Percentiles rank a stretch among this genome's conserved stretches.
Evolutionary conservation across 2,113 vertebrate genomes (phyloP).

Genomic region (Salvelinus sp.): DNA sequence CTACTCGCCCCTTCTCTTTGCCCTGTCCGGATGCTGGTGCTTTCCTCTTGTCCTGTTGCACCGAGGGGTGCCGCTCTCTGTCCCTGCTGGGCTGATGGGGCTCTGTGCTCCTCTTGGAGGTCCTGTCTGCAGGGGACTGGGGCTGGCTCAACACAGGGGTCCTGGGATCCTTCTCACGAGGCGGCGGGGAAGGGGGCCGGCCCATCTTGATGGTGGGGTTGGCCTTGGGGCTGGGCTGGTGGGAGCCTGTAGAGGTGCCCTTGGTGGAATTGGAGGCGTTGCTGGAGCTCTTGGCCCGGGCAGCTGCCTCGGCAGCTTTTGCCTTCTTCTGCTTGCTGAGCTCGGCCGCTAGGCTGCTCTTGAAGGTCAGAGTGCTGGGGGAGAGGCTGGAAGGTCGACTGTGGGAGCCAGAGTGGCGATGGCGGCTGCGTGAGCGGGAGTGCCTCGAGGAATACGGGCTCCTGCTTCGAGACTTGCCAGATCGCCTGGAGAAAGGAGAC

Average conservation of each 20-base stretch:
- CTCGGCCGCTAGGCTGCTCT: conserved; percentile 93
- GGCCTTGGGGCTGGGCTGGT: conserved; percentile 68
- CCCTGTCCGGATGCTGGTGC: conserved; percentile 59
- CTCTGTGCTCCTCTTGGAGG: conserved; percentile 58
- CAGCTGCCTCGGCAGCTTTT: conserved; percentile 90
- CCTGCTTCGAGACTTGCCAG: conserved; percentile 89
- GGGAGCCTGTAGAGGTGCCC: conserved; percentile 61
- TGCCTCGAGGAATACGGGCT: conserved; percentile 89
- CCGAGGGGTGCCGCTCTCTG: conserved; percentile 67
- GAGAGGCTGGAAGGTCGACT: conserved; percentile 96
- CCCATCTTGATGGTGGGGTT: conserved; percentile 77
- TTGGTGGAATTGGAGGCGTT: conserved; percentile 89
- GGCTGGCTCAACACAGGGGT: conserved; percentile 59
- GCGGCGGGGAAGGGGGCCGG: too few relatives aligned
- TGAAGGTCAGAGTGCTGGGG: conserved; percentile 92
- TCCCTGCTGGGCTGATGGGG: conserved; percentile 49
- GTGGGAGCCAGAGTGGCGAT: conserved; percentile 88
- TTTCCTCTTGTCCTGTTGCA: conserved; percentile 86
- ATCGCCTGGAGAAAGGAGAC: conserved; percentile 71
- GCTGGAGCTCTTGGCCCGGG: conserved; percentile 84
- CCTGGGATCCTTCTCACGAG: conserved; percentile 58
- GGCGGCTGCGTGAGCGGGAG: conserved; percentile 90
- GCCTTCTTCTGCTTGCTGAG: conserved; percentile 96
- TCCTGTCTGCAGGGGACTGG: conserved; percentile 65
- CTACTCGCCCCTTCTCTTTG: conserved; percentile 84